Conservation (phyloP, 2,113 vertebrate genomes). For the Alaudala cheleensis region DNA sequence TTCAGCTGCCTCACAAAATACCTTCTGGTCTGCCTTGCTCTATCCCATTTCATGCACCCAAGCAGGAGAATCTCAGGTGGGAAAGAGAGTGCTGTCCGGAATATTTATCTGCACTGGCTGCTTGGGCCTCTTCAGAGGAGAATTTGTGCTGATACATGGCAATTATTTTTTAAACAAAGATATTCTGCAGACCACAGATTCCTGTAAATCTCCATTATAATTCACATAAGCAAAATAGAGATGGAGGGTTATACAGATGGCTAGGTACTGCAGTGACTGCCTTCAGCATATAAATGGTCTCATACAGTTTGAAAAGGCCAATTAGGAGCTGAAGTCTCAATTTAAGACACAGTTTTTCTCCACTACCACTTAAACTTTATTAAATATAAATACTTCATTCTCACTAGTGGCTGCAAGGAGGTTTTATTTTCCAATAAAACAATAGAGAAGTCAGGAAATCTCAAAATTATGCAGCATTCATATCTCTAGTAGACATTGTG, state of each 20-base stretch:
- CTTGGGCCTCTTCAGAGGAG: neutral
- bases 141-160: neutral
- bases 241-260: neutral
- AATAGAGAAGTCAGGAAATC: neutral
- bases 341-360: constrained; percentile 30
- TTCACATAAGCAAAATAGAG: neutral
- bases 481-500: neutral
- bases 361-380: constrained; percentile 35
- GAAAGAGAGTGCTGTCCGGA: neutral
- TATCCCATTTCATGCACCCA: neutral
- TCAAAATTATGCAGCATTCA: neutral
- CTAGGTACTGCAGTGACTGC: neutral
- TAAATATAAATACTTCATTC: constrained; percentile 54
- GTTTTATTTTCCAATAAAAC: constrained; percentile 39
- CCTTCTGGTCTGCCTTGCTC: neutral
- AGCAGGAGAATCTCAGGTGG: neutral
- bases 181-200: constrained; percentile 10
- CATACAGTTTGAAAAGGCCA: neutral
- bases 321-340: constrained; percentile 18
- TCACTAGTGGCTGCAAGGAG: constrained; percentile 4
- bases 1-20: neutral
- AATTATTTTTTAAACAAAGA: constrained; percentile 39
- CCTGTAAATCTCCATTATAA: constrained; percentile 33
- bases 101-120: neutral
- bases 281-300: neutral